Percentiles rank a stretch among this genome's conserved stretches.
phyloP scores from a whole-genome alignment of 2,113 vertebrate genomes.

The Oncorhynchus kisutch region DNA sequence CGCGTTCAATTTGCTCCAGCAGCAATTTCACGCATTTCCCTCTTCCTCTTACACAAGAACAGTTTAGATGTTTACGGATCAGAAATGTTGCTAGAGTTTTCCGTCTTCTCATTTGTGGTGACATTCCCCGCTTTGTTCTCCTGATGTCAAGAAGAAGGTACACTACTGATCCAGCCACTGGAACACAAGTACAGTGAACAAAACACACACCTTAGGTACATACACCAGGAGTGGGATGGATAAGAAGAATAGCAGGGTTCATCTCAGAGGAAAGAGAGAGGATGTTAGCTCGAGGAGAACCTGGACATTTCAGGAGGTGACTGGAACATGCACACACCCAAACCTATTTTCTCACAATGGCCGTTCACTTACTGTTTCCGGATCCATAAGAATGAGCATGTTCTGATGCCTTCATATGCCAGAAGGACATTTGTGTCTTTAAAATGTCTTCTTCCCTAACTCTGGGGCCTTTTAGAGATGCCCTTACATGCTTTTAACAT shows the following conservation, averaged over 20 bases:
- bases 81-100: slow-evolving; percentile 20
- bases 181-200: slow-evolving; percentile 14
- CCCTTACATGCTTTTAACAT: too few relatives aligned
- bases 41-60: slow-evolving; percentile 18
- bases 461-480: too few relatives aligned
- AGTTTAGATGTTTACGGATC: slow-evolving; percentile 38
- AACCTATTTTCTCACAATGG: too few relatives aligned
- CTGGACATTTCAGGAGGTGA: not conserved
- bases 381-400: too few relatives aligned
- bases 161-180: slow-evolving; percentile 2
- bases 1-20: slow-evolving; percentile 44
- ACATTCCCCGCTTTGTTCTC: not conserved
- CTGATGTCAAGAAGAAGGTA: not conserved
- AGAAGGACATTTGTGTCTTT: too few relatives aligned
- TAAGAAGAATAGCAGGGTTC: not conserved
- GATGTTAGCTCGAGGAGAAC: not conserved
- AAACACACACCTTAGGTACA: slow-evolving; percentile 3
- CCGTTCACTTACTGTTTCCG: too few relatives aligned
- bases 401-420: too few relatives aligned
- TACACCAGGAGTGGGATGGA: too few relatives aligned
- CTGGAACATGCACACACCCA: too few relatives aligned
- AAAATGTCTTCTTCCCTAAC: too few relatives aligned
- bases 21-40: slow-evolving; percentile 30
- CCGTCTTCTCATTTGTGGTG: not conserved
- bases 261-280: not conserved